These are phyloP conservation scores for Ganaspis brasiliensis DNA, from an alignment of 2,888 invertebrate genomes.

Conservation along the genomic window DNA sequence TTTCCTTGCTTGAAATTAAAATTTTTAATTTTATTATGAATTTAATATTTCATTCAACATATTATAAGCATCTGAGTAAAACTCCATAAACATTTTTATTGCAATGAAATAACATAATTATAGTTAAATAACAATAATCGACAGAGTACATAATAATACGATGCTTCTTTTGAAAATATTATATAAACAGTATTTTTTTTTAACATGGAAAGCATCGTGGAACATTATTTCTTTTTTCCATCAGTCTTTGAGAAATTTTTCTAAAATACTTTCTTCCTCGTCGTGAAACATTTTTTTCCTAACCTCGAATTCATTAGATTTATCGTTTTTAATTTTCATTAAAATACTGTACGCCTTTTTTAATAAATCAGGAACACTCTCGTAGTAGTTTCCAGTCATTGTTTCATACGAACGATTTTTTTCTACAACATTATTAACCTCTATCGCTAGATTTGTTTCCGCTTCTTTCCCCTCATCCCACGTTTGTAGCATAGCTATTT, in stretches of 20 bases:
- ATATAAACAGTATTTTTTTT: too few relatives aligned
- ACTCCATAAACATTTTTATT: not conserved
- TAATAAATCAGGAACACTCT: constrained; percentile 16
- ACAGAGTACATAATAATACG: not conserved
- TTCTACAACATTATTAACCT: not conserved
- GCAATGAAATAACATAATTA: not conserved
- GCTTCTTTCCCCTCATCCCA: not conserved
- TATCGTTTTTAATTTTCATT: constrained; percentile 1
- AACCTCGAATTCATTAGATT: not conserved
- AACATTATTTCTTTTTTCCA: not conserved
- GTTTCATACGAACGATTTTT: not conserved
- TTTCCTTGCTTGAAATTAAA: too few relatives aligned
- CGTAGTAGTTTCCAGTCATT: not conserved
- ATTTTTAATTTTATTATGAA: too few relatives aligned
- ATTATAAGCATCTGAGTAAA: not conserved
- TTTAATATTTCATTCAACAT: not conserved
- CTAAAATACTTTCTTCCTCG: not conserved
- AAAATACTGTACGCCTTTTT: constrained; percentile 3
- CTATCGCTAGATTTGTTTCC: not conserved
- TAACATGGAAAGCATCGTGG: not conserved
- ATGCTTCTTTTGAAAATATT: too few relatives aligned
- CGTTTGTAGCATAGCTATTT: not conserved
- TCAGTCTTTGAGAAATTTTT: not conserved
- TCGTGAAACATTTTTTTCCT: not conserved
- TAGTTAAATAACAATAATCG: not conserved